Base-by-base conservation (phyloP, 2,113 vertebrate species). In the Pteropus alecto region DNA sequence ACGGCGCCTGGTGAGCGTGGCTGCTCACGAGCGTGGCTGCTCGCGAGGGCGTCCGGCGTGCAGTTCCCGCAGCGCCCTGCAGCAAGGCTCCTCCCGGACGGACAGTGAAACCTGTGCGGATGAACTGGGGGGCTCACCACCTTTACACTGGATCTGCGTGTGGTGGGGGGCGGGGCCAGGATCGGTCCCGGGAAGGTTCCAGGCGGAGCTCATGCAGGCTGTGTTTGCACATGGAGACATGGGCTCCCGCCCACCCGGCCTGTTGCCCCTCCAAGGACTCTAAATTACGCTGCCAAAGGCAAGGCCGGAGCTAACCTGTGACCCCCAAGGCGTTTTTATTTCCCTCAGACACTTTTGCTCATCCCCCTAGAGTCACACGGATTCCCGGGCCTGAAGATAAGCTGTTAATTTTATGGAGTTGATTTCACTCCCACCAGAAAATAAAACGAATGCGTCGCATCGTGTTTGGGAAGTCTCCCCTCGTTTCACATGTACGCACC, bases 321-420 rank as follows among this genome's bases (percentile, higher is more conserved):
- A 95, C 88, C 84, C 58, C 43, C 15, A 41, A 89, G 93, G 81
- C 94, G 70, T 71, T 82, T 91, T 71, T 56, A 18, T 67, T 87
- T 68, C 93, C 77, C 58, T 56, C 70, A 7, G 48, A 95, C 16
- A 21, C 73, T 79, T 83, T 73, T 92, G 89, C 67, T 90, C 92
- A 67, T 46, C 14, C 65, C 56, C 76, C 63, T 14, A 67, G 76
- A 24, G 67, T 33, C 54, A 33, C 11, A 65, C 16, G 41, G 18
- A 9, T 81, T 68, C 54, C 41, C 15, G 48, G 65, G 83, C 51
- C 48, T 85, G 48, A 79, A 87, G 85, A 90, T 26, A 78, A 86
- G 65, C 54, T 46, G 60, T 74, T 41, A n/a, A 30, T 73, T 96
- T 91, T 43, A 89, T 21, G 41, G 77, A 60, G 22, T 77, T 19